Base-by-base conservation (phyloP, 2,113 vertebrate genomes). In the Perognathus longimembris region DNA sequence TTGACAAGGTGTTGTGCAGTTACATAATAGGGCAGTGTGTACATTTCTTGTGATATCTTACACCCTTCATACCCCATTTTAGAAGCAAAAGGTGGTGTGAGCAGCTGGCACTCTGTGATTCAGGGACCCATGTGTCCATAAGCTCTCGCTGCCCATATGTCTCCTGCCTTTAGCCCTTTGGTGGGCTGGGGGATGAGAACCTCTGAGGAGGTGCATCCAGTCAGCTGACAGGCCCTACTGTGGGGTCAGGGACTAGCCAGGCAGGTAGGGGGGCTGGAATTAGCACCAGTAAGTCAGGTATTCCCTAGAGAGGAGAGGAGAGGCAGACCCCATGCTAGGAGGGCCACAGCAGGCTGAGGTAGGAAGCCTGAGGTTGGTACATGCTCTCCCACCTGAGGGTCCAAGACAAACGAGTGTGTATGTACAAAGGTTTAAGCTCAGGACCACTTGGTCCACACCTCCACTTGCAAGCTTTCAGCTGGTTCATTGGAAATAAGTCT, bases 251-350 rank as follows among this genome's bases (percentile, higher is more conserved):
- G 67, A 5, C 83, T n/a, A 0, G 76, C 75, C 76, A 70, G 85
- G 67, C 61, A 74, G 24, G 64, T n/a, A 61, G 59, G 24, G 59
- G 24, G 24, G 54, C 88, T 93, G 5, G 94, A 92, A 91, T 95
- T 92, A 96, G 66, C 0, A 6, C 77, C 36, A 18, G 66, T 86
- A 85, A 96, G 78, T 86, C 85, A 93, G 64, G 83, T 50, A 77
- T 59, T 92, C 88, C 84, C 83, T 54, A 21, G 80, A 83, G 5
- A 59, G 79, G 88, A 88, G 64, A 32, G 61, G 32, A 40, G 70
- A 18, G 36, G 10, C 38, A 63, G 45, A 79, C 18, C 78, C 64
- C n/a, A 36, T 5, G 2, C 34, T 6, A 0, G 61, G 32, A 22
- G 45, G 50, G 30, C 76, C n/a, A 24, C 54, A 18, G 14, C 17